These are phyloP conservation scores for Colletes gigas DNA, from an alignment of 1,140 invertebrate species.

Conservation along the genomic window DNA sequence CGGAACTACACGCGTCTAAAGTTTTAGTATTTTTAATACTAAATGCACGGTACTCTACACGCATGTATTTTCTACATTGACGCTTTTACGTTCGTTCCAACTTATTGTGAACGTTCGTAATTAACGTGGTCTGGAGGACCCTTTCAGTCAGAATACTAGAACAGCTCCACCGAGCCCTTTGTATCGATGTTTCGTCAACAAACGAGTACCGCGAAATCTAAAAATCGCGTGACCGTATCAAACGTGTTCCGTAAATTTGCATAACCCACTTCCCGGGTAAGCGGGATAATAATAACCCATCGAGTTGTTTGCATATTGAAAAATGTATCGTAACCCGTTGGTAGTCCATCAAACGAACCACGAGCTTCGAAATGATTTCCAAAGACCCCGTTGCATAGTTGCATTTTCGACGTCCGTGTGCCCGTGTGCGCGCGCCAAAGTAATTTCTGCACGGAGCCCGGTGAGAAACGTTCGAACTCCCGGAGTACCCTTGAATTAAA, in stretches of 20 bases:
- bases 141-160: background rate
- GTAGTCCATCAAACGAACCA: background rate
- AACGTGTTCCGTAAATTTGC: slow-evolving; percentile 18
- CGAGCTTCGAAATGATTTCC: background rate
- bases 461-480: slow-evolving; percentile 43
- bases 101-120: background rate
- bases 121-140: background rate
- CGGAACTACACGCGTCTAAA: too few species aligned
- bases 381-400: background rate
- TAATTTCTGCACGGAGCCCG: slow-evolving; percentile 15
- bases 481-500: slow-evolving; percentile 61
- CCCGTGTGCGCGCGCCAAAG: background rate
- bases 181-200: background rate
- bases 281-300: background rate
- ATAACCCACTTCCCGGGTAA: slow-evolving; percentile 10
- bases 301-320: slow-evolving; percentile 9
- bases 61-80: too few species aligned
- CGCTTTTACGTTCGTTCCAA: too few species aligned
- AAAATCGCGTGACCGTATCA: slow-evolving; percentile 26
- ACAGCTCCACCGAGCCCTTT: background rate
- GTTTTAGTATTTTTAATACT: too few species aligned
- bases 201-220: background rate
- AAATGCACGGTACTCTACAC: too few species aligned
- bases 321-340: slow-evolving; percentile 7
- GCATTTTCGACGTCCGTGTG: background rate